Conservation (phyloP, 2,113 vertebrate genomes). For the Mellivora capensis region DNA sequence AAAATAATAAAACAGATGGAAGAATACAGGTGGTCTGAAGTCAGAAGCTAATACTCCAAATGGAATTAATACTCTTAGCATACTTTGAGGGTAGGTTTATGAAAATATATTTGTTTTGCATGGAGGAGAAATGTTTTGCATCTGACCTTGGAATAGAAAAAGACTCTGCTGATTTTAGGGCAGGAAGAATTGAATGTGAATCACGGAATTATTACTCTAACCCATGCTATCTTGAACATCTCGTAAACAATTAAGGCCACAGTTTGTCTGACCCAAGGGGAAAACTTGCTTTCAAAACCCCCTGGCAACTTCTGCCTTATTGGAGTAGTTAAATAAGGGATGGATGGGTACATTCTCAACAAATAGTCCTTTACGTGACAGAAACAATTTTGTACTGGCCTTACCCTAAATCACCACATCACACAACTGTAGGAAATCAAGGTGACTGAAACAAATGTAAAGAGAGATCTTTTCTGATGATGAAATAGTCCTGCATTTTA, state of each 20-base stretch:
- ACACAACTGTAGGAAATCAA: neutral
- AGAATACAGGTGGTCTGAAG: slow-evolving; percentile 5
- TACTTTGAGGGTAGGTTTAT: neutral
- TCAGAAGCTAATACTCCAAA: neutral
- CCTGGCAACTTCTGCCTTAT: neutral
- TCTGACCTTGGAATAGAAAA: slow-evolving; percentile 18
- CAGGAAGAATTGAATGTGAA: neutral
- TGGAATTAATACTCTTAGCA: slow-evolving; percentile 13
- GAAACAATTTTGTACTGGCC: neutral
- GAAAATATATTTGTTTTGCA: slow-evolving; percentile 31
- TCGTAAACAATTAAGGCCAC: neutral
- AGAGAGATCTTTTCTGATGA: neutral
- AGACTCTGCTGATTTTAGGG: neutral
- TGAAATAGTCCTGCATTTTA: neutral
- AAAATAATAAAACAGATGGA: neutral
- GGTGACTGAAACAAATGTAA: neutral
- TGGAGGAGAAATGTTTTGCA: neutral
- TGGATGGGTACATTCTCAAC: neutral
- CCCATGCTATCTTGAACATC: neutral
- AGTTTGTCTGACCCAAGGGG: neutral
- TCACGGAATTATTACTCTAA: neutral
- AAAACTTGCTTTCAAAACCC: slow-evolving; percentile 21
- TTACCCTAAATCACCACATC: neutral
- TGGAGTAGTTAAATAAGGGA: neutral
- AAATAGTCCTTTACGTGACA: neutral